Evolutionary conservation across 2,888 invertebrate species (phyloP).

Genomic region (Chouioia cunea): DNA sequence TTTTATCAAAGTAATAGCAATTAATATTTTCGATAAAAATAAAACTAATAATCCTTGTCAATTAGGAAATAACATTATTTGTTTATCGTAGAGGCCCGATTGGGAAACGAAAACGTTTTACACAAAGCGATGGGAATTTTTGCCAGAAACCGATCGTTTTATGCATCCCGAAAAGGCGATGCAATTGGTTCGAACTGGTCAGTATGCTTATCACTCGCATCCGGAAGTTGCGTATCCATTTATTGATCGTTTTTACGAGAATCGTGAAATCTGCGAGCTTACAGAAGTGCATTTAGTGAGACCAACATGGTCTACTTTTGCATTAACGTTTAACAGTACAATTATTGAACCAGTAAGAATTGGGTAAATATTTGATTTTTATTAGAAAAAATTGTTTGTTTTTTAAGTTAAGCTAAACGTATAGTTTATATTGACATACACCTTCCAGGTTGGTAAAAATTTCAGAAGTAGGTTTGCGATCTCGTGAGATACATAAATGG

Average conservation of each 20-base stretch:
- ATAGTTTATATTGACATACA: too few species aligned
- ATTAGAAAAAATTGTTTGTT: too few species aligned
- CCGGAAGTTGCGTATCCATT: slow-evolving; percentile 60
- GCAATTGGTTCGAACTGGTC: slow-evolving; percentile 53
- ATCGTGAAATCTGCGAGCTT: slow-evolving; percentile 59
- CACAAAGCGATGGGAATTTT: slow-evolving; percentile 52
- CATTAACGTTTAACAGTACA: slow-evolving; percentile 54
- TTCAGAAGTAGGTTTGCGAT: slow-evolving; percentile 55
- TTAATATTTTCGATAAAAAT: neutral
- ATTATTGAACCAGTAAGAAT: slow-evolving; percentile 58
- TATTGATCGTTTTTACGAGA: slow-evolving; percentile 55
- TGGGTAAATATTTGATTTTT: slow-evolving; percentile 52
- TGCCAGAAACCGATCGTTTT: slow-evolving; percentile 55
- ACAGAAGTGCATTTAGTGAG: slow-evolving; percentile 58
- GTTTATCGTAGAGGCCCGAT: slow-evolving; percentile 29
- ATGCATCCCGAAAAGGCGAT: slow-evolving; percentile 57
- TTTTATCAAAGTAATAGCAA: slow-evolving; percentile 8
- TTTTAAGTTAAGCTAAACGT: too few species aligned
- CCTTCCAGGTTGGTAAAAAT: slow-evolving; percentile 54
- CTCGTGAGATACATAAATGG: slow-evolving; percentile 58
- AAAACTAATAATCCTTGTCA: neutral
- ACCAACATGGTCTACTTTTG: slow-evolving; percentile 41
- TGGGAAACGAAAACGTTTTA: slow-evolving; percentile 55
- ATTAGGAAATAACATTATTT: neutral
- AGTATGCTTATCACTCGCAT: slow-evolving; percentile 60